Conservation (phyloP, 2,888 invertebrate species). For the Andrena hattorfiana region DNA sequence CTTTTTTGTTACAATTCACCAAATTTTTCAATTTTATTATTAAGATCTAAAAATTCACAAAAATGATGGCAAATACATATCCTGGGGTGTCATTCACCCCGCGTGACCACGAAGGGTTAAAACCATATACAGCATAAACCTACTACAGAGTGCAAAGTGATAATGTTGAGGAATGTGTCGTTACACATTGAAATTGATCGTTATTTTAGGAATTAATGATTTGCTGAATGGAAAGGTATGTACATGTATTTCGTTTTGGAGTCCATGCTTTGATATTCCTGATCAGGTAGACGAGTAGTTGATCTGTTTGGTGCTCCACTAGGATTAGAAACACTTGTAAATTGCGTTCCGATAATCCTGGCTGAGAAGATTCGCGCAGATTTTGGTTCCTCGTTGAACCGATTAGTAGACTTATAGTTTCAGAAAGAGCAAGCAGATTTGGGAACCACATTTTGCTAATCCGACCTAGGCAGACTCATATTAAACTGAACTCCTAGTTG, state of each 20-base stretch:
- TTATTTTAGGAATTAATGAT: too few species aligned
- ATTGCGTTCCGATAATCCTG: neutral
- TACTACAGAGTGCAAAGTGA: too few species aligned
- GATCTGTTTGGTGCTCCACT: neutral
- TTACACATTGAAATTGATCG: too few species aligned
- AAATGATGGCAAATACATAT: too few species aligned
- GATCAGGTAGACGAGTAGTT: neutral
- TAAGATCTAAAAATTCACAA: too few species aligned
- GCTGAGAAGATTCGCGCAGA: neutral
- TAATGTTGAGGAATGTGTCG: too few species aligned
- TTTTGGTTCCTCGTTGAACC: neutral
- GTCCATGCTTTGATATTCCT: neutral
- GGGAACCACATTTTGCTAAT: slow-evolving; percentile 10
- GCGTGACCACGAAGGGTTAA: too few species aligned
- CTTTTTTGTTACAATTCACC: too few species aligned
- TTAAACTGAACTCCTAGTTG: neutral
- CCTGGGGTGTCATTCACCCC: too few species aligned
- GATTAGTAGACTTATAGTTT: neutral
- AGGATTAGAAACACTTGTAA: neutral
- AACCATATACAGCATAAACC: too few species aligned
- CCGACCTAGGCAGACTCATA: neutral
- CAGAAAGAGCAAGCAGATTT: neutral
- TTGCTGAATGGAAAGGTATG: too few species aligned
- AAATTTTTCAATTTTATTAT: too few species aligned
- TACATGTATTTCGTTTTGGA: neutral